A percentile compares a stretch with the other conserved stretches of the same genome.
phyloP scores from a whole-genome alignment of 2,797 vertebrate species.

The Macrochelys suwanniensis region DNA sequence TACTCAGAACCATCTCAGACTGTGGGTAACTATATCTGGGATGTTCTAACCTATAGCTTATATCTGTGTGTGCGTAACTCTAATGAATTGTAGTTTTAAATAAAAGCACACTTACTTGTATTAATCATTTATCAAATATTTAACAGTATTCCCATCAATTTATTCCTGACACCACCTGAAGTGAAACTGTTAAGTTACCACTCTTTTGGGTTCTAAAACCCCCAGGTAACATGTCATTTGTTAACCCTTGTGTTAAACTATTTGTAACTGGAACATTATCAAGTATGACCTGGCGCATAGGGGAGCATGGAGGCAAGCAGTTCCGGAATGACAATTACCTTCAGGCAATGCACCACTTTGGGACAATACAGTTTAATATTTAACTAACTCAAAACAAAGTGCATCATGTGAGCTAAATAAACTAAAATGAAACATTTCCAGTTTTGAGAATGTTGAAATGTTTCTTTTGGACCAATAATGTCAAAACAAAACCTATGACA shows the following conservation, averaged over 20 bases:
- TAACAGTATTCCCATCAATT: too few relatives aligned
- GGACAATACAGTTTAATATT: not conserved
- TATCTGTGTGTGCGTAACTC: too few relatives aligned
- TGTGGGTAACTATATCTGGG: too few relatives aligned
- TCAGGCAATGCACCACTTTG: not conserved
- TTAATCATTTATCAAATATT: too few relatives aligned
- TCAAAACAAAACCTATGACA: not conserved
- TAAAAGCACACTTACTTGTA: too few relatives aligned
- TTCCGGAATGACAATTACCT: not conserved
- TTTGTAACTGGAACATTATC: not conserved
- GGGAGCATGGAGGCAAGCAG: not conserved
- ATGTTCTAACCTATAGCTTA: too few relatives aligned
- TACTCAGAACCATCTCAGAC: too few relatives aligned
- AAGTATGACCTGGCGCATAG: not conserved
- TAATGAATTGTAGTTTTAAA: too few relatives aligned
- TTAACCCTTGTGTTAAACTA: not conserved
- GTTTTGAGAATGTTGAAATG: not conserved
- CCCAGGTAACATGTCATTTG: not conserved
- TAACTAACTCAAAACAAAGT: not conserved
- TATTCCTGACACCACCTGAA: too few relatives aligned
- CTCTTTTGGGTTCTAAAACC: too few relatives aligned
- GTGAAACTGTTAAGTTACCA: too few relatives aligned
- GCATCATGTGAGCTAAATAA: not conserved
- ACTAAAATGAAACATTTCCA: not conserved
- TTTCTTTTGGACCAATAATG: not conserved